Percentiles rank a stretch among this genome's conserved stretches.
These are phyloP conservation scores for Macrochelys suwanniensis DNA, from an alignment of 2,797 vertebrate genomes.

Conservation along the genomic window DNA sequence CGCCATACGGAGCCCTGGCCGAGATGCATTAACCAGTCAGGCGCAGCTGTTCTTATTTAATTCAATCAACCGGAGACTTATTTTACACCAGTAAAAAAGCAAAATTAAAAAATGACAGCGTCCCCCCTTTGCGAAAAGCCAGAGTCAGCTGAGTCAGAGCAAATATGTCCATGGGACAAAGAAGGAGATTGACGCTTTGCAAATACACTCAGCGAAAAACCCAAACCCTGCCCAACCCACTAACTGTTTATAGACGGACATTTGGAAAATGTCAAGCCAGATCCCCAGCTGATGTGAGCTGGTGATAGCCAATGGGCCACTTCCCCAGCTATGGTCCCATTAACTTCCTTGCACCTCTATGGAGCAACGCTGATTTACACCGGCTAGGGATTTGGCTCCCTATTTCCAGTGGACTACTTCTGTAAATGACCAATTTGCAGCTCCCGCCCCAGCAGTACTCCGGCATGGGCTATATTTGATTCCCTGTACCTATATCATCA, in stretches of 20 bases:
- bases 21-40: not conserved
- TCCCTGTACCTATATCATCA: not conserved
- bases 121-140: not conserved
- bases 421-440: not conserved
- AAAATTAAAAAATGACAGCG: not conserved
- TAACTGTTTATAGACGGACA: not conserved
- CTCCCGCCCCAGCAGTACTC: not conserved
- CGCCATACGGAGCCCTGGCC: not conserved
- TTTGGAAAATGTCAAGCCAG: not conserved
- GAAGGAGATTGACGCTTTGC: not conserved
- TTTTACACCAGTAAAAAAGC: constrained; percentile 16
- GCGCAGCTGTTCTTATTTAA: not conserved
- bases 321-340: not conserved
- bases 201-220: not conserved
- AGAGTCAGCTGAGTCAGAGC: not conserved
- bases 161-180: not conserved
- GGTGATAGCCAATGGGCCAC: not conserved
- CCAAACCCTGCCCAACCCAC: too few relatives aligned
- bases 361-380: not conserved
- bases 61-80: not conserved
- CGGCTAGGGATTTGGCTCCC: not conserved
- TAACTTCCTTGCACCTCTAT: not conserved
- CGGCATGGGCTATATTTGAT: not conserved
- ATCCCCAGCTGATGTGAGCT: not conserved
- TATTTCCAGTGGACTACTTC: not conserved